Base-by-base conservation (phyloP, 2,888 invertebrate species). In the Nymphalis c-album region DNA sequence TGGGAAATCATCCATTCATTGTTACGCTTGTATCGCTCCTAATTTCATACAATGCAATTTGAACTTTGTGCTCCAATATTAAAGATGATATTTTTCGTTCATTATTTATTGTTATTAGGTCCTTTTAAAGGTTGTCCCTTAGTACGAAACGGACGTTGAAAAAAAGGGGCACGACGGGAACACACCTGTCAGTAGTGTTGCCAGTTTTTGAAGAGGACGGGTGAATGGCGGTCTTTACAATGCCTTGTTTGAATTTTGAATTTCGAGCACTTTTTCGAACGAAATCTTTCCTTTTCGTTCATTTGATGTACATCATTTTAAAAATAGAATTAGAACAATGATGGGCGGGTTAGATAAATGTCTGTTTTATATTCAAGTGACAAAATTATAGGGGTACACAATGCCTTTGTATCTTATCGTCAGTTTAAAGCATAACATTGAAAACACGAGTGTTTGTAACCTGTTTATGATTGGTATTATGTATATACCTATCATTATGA, bases 131-230 rank as follows among this genome's bases (percentile, higher is more conserved):
- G 35, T 67, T 69, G 64, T 64, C 73, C 74, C 72, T 77, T 77
- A 75, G 76, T 78, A 80, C 83, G 84, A 86, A 90, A 91, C 90
- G 91, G 91, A 92, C 92, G 91, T 90, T 88, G 84, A 91, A 90
- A 91, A 57, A 91, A 91, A 90, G 90, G 90, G 91, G 88, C 90
- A 88, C 89, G 89, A 84, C 87, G 86, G 90, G 90, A 90, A 91
- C 91, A 87, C 91, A 91, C 92, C 91, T 92, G 92, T 91, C 91
- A 88, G 86, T 85, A 82, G 87, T 87, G 90, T 90, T 91, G 90
- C 91, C 85, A 91, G 91, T 91, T 90, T 90, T 87, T 89, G 87
- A 90, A 86, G 88, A 86, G 87, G 85, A 81, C 88, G 83, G 84
- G 85, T 90, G 89, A 91, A 91, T 90, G 86, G 86, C 79, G 83